A percentile compares a stretch with the other conserved stretches of the same genome.
These are phyloP conservation scores for Geopemphigus sp. DNA, from an alignment of 1,140 invertebrate genomes.

Conservation along the genomic window DNA sequence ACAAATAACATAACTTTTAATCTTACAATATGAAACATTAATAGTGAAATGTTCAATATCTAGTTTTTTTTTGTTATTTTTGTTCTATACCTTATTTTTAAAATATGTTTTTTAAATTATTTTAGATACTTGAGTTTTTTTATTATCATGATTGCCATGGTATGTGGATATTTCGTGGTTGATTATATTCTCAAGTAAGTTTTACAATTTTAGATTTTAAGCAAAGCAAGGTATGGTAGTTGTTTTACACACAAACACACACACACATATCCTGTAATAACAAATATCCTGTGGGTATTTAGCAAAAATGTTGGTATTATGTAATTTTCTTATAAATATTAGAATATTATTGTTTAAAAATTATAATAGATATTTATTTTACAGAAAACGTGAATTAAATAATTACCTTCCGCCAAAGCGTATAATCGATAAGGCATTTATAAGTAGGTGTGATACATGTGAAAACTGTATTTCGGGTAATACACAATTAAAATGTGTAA, in stretches of 20 bases:
- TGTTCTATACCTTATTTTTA: too few species aligned
- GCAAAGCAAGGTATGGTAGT: too few species aligned
- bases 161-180: slow-evolving; percentile 51
- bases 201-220: too few species aligned
- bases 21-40: too few species aligned
- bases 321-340: neutral
- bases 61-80: too few species aligned
- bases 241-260: too few species aligned
- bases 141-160: slow-evolving; percentile 51
- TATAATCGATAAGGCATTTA: neutral
- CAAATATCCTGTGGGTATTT: too few species aligned
- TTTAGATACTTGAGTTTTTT: slow-evolving; percentile 39
- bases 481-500: slow-evolving; percentile 51
- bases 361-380: neutral
- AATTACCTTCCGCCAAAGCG: neutral
- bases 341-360: neutral
- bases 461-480: slow-evolving; percentile 14
- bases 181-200: slow-evolving; percentile 51
- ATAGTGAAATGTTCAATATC: too few species aligned
- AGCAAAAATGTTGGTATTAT: neutral
- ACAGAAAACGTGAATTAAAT: slow-evolving; percentile 4
- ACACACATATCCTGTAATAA: too few species aligned
- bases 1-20: too few species aligned
- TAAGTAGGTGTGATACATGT: neutral
- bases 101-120: neutral